Evolutionary conservation across 2,888 invertebrate species (phyloP).

Genomic region (Amphipoea oculea): DNA sequence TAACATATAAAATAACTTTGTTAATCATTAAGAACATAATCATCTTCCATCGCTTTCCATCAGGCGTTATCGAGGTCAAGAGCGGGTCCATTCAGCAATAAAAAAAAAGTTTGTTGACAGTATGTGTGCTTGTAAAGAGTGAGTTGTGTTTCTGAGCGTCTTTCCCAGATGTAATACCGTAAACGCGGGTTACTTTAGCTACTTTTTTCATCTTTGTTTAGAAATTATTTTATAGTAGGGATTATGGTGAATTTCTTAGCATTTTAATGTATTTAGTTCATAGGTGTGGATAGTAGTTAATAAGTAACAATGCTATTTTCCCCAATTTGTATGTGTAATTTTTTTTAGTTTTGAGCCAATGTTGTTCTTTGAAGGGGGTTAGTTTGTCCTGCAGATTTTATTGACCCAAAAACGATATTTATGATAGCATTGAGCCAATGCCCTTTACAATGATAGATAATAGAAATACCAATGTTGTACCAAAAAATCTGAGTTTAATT

Average conservation of each 20-base stretch:
- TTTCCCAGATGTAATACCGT: too few species aligned
- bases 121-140: too few species aligned
- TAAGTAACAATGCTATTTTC: slow-evolving; percentile 5
- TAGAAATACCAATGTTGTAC: slow-evolving; percentile 4
- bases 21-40: too few species aligned
- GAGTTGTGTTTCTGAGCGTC: too few species aligned
- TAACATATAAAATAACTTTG: too few species aligned
- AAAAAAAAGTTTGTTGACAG: too few species aligned
- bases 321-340: not conserved
- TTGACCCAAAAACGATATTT: slow-evolving; percentile 3
- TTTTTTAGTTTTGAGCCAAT: not conserved
- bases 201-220: slow-evolving; percentile 1
- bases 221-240: slow-evolving; percentile 1
- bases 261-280: not conserved
- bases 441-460: not conserved
- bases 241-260: not conserved
- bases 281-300: not conserved
- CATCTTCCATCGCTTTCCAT: too few species aligned
- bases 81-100: too few species aligned
- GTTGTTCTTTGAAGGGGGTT: slow-evolving; percentile 2
- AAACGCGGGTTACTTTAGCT: not conserved
- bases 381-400: slow-evolving; percentile 5
- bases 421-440: slow-evolving; percentile 5
- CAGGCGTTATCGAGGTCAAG: too few species aligned
- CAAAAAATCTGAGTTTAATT: not conserved